phyloP scores from a whole-genome alignment of 2,797 vertebrate genomes.

The Malurus leucopterus region DNA sequence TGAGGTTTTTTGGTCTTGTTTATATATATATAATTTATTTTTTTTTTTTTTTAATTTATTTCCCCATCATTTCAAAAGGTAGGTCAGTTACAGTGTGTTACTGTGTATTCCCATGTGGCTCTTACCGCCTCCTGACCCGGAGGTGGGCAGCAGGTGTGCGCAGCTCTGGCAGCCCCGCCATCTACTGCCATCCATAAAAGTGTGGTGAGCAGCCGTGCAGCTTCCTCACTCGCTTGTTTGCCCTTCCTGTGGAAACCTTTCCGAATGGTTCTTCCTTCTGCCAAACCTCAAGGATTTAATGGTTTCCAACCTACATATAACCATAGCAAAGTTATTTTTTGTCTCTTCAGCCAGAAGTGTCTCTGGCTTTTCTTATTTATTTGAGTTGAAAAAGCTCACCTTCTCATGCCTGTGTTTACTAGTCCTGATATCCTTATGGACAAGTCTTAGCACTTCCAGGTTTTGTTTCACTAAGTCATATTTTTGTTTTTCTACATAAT shows the following conservation, averaged over 20 bases:
- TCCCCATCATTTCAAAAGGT: background rate
- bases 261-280: background rate
- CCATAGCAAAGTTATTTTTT: background rate
- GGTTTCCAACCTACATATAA: background rate
- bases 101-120: fast-evolving
- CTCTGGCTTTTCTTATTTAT: background rate
- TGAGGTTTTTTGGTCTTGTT: background rate
- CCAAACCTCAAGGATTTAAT: background rate
- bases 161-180: background rate
- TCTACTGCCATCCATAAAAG: fast-evolving
- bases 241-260: background rate
- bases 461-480: background rate
- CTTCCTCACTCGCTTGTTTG: background rate
- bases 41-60: background rate
- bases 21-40: too few relatives aligned
- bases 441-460: background rate
- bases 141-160: background rate
- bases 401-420: fast-evolving
- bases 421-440: background rate
- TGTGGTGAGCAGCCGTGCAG: fast-evolving
- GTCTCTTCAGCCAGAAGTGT: background rate
- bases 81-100: fast-evolving
- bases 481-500: background rate
- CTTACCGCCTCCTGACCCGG: fast-evolving
- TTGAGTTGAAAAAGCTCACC: background rate